Conservation (phyloP, 23 tunicate species). For the Trididemnum miniatum region DNA sequence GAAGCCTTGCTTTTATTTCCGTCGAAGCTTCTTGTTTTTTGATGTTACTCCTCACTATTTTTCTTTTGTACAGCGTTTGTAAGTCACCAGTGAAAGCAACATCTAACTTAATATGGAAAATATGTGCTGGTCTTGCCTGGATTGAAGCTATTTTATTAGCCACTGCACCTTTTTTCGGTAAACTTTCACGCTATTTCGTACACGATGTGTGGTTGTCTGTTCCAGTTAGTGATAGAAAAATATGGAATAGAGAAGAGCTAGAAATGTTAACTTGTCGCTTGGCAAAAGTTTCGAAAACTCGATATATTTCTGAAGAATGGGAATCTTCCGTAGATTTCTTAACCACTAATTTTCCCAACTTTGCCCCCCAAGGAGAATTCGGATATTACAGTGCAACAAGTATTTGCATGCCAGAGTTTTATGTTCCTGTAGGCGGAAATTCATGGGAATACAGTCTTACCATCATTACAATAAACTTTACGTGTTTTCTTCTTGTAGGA, state of each 20-base stretch:
- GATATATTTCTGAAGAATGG: neutral
- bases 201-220: slow-evolving; percentile 19
- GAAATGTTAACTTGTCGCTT: slow-evolving; percentile 7
- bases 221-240: neutral
- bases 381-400: slow-evolving; percentile 53
- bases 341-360: neutral
- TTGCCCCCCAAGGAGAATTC: slow-evolving; percentile 22
- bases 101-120: neutral
- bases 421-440: neutral
- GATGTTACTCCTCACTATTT: neutral
- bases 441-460: slow-evolving; percentile 34
- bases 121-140: slow-evolving; percentile 6
- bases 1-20: slow-evolving; percentile 15
- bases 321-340: neutral
- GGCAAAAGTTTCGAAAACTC: neutral
- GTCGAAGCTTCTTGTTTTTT: slow-evolving; percentile 31
- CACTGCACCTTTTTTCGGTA: neutral
- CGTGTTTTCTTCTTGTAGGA: slow-evolving; percentile 15
- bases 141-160: slow-evolving; percentile 13
- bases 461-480: slow-evolving; percentile 37
- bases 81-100: neutral
- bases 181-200: slow-evolving; percentile 3
- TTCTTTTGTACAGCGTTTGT: neutral
- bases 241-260: neutral
- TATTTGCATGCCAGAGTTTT: slow-evolving; percentile 45